These are phyloP conservation scores for Pharmacophagus antenor DNA, from an alignment of 2,888 invertebrate genomes.

Conservation along the genomic window DNA sequence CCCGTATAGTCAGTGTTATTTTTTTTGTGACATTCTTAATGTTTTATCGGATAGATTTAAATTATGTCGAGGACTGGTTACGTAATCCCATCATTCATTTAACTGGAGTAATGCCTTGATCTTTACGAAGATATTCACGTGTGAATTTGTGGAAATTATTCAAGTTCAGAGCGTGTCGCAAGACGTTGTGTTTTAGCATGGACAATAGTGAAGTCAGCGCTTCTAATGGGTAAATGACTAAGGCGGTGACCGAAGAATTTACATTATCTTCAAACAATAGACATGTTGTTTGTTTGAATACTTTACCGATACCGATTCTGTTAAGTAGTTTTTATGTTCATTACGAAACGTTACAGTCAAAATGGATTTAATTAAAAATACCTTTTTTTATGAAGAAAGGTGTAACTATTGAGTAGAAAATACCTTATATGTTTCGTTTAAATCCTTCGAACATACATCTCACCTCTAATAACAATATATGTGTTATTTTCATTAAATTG, in stretches of 20 bases:
- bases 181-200: slow-evolving; percentile 42
- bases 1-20: slow-evolving; percentile 36
- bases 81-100: slow-evolving; percentile 28
- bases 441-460: background rate
- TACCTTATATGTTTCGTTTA: background rate
- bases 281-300: slow-evolving; percentile 15
- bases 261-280: slow-evolving; percentile 28
- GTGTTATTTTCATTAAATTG: background rate
- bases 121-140: background rate
- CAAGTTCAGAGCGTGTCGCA: slow-evolving; percentile 32
- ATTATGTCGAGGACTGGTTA: slow-evolving; percentile 22
- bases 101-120: slow-evolving; percentile 21
- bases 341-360: background rate
- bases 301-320: slow-evolving; percentile 8
- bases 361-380: background rate
- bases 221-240: slow-evolving; percentile 39
- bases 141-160: slow-evolving; percentile 14
- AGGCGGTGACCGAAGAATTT: slow-evolving; percentile 27
- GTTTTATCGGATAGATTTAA: slow-evolving; percentile 30
- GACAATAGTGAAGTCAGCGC: slow-evolving; percentile 49
- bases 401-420: background rate
- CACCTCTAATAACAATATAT: no score
- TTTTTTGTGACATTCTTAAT: slow-evolving; percentile 30
- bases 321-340: slow-evolving; percentile 1
- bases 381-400: background rate